Percentiles rank a stretch among this genome's conserved stretches.
Evolutionary conservation across 1,140 invertebrate genomes (phyloP).

Genomic region (Stegodyphus mimosarum): DNA sequence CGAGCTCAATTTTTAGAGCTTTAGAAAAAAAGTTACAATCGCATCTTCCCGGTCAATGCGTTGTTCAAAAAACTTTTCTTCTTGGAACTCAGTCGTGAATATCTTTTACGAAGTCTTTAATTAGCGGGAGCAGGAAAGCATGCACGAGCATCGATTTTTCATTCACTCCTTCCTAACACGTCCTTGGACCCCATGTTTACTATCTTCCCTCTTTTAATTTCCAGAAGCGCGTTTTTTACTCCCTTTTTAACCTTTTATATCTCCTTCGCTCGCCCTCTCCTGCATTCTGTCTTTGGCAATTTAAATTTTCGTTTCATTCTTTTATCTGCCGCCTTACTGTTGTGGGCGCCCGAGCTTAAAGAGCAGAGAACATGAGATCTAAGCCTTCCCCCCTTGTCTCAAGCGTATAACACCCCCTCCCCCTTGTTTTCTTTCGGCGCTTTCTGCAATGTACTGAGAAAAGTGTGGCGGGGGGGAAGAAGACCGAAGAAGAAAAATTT

Average conservation of each 20-base stretch:
- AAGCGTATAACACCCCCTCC: background rate
- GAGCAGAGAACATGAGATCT: slow-evolving; percentile 43
- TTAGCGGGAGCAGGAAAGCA: slow-evolving; percentile 27
- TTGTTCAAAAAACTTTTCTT: slow-evolving; percentile 43
- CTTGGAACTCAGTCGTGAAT: slow-evolving; percentile 7
- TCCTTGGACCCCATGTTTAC: slow-evolving; percentile 48
- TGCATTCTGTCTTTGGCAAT: slow-evolving; percentile 46
- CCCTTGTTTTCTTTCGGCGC: background rate
- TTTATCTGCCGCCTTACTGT: slow-evolving; percentile 38
- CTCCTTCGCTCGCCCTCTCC: slow-evolving; percentile 21
- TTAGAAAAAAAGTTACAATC: slow-evolving; percentile 1
- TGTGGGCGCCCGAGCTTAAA: slow-evolving; percentile 33
- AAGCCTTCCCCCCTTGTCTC: slow-evolving; percentile 10
- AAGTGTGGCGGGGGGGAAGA: background rate
- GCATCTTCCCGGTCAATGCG: background rate
- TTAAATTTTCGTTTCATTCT: slow-evolving; percentile 59
- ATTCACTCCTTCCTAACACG: slow-evolving; percentile 30
- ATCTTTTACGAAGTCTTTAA: slow-evolving; percentile 59
- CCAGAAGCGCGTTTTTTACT: slow-evolving; percentile 37
- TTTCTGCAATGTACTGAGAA: background rate
- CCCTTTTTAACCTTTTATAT: slow-evolving; percentile 58
- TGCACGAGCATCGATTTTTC: slow-evolving; percentile 52
- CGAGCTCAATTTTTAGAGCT: slow-evolving; percentile 22
- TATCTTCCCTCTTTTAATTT: slow-evolving; percentile 60
- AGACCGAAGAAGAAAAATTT: slow-evolving; percentile 17